Conservation (phyloP, 2,888 invertebrate species). For the Anoplius nigerrimus region DNA sequence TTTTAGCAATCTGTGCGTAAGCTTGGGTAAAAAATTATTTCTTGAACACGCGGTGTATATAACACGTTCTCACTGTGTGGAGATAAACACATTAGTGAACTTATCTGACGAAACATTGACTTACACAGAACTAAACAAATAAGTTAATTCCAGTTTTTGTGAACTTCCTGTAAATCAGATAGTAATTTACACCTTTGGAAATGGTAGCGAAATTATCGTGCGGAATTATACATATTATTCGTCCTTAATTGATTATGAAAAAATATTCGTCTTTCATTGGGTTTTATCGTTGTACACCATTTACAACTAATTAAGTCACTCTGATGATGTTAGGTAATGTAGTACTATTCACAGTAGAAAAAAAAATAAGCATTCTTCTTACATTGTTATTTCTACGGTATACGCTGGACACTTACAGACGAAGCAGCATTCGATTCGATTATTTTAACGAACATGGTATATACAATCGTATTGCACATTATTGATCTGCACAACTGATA, state of each 20-base stretch:
- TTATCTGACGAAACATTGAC: conserved; percentile 21
- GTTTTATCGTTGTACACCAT: too few relatives aligned
- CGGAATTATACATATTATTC: background rate
- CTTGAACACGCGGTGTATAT: conserved; percentile 25
- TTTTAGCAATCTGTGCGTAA: too few relatives aligned
- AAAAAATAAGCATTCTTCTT: conserved; percentile 6
- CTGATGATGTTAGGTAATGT: too few relatives aligned
- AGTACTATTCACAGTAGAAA: too few relatives aligned
- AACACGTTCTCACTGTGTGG: conserved; percentile 23
- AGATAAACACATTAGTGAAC: conserved; percentile 19
- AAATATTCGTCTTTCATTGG: too few relatives aligned
- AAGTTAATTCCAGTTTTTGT: conserved; percentile 1
- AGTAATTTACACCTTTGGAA: conserved; percentile 2
- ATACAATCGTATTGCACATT: too few relatives aligned
- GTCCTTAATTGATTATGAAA: too few relatives aligned
- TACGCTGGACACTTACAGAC: background rate
- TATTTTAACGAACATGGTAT: too few relatives aligned
- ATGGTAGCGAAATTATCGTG: conserved; percentile 1
- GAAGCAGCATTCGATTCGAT: too few relatives aligned
- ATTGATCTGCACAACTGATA: too few relatives aligned
- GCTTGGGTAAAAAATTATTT: too few relatives aligned
- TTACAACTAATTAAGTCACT: too few relatives aligned
- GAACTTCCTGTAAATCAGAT: conserved; percentile 16
- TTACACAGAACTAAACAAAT: conserved; percentile 11
- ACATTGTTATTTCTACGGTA: background rate